Percentiles rank a stretch among this genome's conserved stretches.
phyloP scores from a whole-genome alignment of 2,888 invertebrate species.

The Eubasilissa splendida region DNA sequence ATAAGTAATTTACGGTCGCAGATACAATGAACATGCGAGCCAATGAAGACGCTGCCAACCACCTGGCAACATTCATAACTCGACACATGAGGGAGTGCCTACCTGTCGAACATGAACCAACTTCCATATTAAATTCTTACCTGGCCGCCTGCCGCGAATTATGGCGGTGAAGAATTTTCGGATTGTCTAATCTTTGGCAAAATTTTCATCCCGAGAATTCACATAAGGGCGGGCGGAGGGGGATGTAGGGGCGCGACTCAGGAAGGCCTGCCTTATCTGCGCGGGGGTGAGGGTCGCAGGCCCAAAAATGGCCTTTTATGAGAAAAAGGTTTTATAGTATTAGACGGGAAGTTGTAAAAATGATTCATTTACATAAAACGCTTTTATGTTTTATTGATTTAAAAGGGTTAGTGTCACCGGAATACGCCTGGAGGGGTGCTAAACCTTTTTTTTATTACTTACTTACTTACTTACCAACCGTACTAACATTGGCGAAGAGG shows the following conservation, averaged over 20 bases:
- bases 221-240: not conserved
- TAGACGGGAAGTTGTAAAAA: constrained; percentile 38
- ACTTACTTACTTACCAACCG: too few relatives aligned
- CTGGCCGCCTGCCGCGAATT: constrained; percentile 13
- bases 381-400: constrained; percentile 39
- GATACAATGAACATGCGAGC: too few relatives aligned
- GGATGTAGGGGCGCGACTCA: not conserved
- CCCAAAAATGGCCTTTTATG: constrained; percentile 21
- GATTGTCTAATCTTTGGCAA: constrained; percentile 42
- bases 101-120: not conserved
- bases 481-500: too few relatives aligned
- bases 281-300: not conserved
- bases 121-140: constrained; percentile 39
- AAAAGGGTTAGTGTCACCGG: constrained; percentile 14
- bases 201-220: constrained; percentile 35
- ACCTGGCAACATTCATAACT: too few relatives aligned
- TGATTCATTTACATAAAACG: constrained; percentile 39
- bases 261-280: not conserved
- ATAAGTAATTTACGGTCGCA: too few relatives aligned
- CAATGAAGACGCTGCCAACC: too few relatives aligned
- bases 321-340: constrained; percentile 32
- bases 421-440: too few relatives aligned
- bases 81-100: too few relatives aligned
- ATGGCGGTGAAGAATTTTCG: constrained; percentile 44
- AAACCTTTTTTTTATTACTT: too few relatives aligned